Percentiles rank a stretch among this genome's conserved stretches.
Conservation (phyloP, 92 coral and sea anemone genomes). For the Umimayanthus kanabou region DNA sequence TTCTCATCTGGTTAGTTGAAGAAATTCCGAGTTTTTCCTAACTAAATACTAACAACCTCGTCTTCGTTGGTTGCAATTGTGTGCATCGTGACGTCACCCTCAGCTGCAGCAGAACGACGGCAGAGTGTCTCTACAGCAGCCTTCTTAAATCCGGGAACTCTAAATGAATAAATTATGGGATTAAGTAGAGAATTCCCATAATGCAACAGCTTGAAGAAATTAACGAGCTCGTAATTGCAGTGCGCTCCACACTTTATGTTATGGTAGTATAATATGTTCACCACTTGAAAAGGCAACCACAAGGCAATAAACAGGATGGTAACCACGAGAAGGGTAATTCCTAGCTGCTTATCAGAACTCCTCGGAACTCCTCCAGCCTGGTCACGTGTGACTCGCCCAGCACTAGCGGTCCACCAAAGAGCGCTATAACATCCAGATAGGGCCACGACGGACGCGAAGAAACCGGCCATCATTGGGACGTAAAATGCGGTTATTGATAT, state of each 20-base stretch:
- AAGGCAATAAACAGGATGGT: conserved; percentile 65
- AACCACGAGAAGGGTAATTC: conserved; percentile 59
- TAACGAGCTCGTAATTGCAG: conserved; percentile 39
- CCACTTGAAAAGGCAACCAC: conserved; percentile 76
- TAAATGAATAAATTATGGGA: conserved; percentile 73
- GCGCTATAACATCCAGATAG: conserved; percentile 61
- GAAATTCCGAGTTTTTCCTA: not conserved
- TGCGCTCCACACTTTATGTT: conserved; percentile 51
- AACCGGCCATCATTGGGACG: conserved; percentile 56
- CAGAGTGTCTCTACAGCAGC: conserved; percentile 1
- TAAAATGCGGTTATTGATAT: conserved; percentile 60
- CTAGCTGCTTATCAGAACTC: conserved; percentile 54
- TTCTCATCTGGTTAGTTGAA: not conserved
- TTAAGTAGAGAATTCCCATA: conserved; percentile 76
- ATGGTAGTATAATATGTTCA: conserved; percentile 71
- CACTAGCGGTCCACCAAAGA: conserved; percentile 59
- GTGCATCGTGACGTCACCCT: not conserved
- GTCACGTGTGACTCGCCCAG: conserved; percentile 39
- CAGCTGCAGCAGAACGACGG: not conserved
- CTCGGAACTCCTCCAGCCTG: conserved; percentile 36
- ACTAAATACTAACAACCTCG: not conserved
- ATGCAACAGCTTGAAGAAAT: conserved; percentile 71
- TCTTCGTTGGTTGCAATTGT: not conserved
- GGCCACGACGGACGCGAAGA: conserved; percentile 51
- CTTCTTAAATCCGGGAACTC: conserved; percentile 62